These are phyloP conservation scores for Natator depressus DNA, from an alignment of 2,113 vertebrate genomes.

Conservation along the genomic window DNA sequence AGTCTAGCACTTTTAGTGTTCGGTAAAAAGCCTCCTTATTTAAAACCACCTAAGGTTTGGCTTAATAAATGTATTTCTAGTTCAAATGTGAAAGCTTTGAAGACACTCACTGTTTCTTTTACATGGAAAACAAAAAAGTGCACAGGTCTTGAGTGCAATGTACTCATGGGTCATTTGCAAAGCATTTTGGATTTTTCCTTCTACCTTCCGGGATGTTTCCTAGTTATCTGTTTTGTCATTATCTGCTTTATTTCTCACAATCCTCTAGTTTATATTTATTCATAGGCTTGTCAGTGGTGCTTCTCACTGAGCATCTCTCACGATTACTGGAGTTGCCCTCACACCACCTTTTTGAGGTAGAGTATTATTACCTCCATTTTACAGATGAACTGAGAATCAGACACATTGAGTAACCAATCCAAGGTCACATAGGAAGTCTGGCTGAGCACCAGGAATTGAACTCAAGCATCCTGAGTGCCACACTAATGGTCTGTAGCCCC, in stretches of 20 bases:
- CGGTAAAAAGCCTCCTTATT: background rate
- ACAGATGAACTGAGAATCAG: background rate
- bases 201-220: background rate
- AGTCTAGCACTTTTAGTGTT: background rate
- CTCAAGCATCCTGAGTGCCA: background rate
- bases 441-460: background rate
- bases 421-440: background rate
- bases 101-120: background rate
- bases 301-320: background rate
- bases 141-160: background rate
- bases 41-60: background rate
- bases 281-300: background rate
- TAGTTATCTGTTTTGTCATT: background rate
- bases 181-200: background rate
- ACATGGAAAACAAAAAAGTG: background rate
- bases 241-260: background rate
- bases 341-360: background rate
- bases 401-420: background rate
- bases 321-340: background rate
- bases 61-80: background rate
- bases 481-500: background rate
- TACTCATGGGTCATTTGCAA: background rate
- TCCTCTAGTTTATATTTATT: background rate
- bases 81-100: background rate
- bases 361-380: background rate